Conservation (phyloP, 1,140 invertebrate species). For the Trachelipus rathkii region DNA sequence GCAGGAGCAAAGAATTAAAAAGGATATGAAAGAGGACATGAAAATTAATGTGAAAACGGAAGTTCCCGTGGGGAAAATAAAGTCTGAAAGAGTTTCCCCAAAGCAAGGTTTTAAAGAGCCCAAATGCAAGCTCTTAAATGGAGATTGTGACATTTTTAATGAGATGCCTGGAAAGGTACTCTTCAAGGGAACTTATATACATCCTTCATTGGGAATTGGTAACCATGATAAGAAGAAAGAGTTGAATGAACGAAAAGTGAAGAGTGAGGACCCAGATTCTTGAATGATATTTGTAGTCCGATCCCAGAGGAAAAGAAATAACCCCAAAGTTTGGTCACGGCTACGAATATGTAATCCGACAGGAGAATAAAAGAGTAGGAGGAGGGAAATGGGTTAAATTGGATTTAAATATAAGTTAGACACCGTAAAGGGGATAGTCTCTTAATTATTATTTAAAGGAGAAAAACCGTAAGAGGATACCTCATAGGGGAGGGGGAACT, state of each 20-base stretch:
- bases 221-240: background rate
- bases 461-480: slow-evolving; percentile 42
- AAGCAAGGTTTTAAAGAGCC: slow-evolving; percentile 18
- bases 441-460: slow-evolving; percentile 42
- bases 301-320: background rate
- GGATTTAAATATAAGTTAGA: slow-evolving; percentile 16
- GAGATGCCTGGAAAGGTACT: background rate
- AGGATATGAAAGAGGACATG: slow-evolving; percentile 14
- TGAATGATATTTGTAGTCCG: background rate
- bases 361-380: background rate
- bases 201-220: background rate
- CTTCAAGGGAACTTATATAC: background rate
- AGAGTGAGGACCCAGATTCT: background rate
- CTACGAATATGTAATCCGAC: no score
- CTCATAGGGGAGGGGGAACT: slow-evolving; percentile 37
- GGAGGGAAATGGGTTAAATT: background rate
- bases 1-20: background rate
- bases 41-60: slow-evolving; percentile 39
- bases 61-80: slow-evolving; percentile 38
- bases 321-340: background rate
- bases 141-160: background rate
- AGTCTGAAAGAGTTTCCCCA: slow-evolving; percentile 41
- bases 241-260: background rate
- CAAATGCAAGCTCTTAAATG: slow-evolving; percentile 24
- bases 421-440: slow-evolving; percentile 40